phyloP scores from a whole-genome alignment of 2,888 invertebrate species.

The Malthinus flaveolus region DNA sequence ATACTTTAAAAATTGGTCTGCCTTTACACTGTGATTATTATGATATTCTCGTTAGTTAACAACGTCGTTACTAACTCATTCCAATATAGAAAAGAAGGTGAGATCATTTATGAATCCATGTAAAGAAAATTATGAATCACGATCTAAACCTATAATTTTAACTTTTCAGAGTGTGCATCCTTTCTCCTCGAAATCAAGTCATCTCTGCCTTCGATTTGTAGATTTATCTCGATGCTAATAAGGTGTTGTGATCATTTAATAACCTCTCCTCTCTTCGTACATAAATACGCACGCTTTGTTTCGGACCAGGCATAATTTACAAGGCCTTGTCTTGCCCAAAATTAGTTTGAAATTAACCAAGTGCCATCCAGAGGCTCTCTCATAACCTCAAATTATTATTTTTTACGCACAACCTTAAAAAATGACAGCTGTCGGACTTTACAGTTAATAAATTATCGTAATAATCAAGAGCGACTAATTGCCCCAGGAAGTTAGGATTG shows the following conservation, averaged over 20 bases:
- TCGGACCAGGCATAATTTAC: no score
- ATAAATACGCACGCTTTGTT: no score
- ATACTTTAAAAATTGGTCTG: conserved; percentile 10
- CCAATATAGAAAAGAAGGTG: conserved; percentile 15
- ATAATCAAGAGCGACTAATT: no score
- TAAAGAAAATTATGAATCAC: conserved; percentile 6
- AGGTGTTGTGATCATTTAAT: conserved; percentile 44
- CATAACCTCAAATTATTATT: no score
- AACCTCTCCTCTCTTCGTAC: conserved; percentile 29
- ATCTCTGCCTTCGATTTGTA: conserved; percentile 45
- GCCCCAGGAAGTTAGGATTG: no score
- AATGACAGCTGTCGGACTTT: no score
- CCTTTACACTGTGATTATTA: conserved; percentile 30
- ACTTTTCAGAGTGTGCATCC: conserved; percentile 25
- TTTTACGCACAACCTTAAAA: no score
- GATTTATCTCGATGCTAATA: conserved; percentile 46
- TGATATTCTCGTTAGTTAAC: conserved; percentile 33
- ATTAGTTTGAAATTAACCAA: no score
- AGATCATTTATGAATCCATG: conserved; percentile 8
- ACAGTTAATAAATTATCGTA: no score
- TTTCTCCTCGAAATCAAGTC: conserved; percentile 46
- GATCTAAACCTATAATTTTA: conserved; percentile 26
- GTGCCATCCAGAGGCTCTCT: no score
- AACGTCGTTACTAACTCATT: conserved; percentile 31
- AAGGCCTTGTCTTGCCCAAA: no score